Conservation (phyloP, 1,140 invertebrate genomes). For the Drosophila seguyi region DNA sequence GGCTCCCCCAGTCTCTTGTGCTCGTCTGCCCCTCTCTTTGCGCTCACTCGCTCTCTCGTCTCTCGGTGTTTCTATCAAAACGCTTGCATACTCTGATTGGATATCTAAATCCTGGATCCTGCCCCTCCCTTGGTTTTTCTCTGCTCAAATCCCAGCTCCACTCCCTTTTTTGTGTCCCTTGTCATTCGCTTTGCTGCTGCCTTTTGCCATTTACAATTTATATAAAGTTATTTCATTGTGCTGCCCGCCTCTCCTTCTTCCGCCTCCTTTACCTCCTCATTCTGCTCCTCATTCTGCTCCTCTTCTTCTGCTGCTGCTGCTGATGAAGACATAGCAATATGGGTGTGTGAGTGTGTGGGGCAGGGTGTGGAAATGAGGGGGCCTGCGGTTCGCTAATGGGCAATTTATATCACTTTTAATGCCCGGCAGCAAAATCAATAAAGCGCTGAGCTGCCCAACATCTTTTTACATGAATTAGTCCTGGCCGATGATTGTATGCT, state of each 20-base stretch:
- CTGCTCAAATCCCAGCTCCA: conserved; percentile 58
- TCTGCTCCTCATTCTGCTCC: conserved; percentile 13
- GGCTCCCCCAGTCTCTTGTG: conserved; percentile 21
- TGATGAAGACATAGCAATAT: conserved; percentile 48
- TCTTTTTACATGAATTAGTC: conserved; percentile 59
- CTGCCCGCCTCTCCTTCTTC: conserved; percentile 8
- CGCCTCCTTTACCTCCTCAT: conserved; percentile 18
- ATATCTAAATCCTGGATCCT: conserved; percentile 82
- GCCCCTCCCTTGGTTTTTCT: conserved; percentile 27
- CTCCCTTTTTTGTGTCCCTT: conserved; percentile 61
- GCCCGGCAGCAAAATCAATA: conserved; percentile 71
- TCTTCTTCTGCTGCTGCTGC: conserved; percentile 18
- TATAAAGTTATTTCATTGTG: conserved; percentile 80
- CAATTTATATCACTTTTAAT: conserved; percentile 79
- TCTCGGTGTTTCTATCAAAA: conserved; percentile 64
- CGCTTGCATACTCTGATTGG: conserved; percentile 76
- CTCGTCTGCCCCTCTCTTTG: conserved; percentile 12
- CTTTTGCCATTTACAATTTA: conserved; percentile 74
- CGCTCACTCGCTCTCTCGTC: conserved; percentile 15
- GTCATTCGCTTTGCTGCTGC: conserved; percentile 39
- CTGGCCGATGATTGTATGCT: conserved; percentile 34
- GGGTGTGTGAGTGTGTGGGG: conserved; percentile 21
- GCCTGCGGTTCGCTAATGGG: conserved; percentile 66
- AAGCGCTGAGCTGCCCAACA: conserved; percentile 54
- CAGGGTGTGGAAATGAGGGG: conserved; percentile 8